A percentile compares a stretch with the other conserved stretches of the same genome.
phyloP scores from a whole-genome alignment of 30 jellyfish, hydroid and myxozoan genomes.

The Aurelia coerulea region DNA sequence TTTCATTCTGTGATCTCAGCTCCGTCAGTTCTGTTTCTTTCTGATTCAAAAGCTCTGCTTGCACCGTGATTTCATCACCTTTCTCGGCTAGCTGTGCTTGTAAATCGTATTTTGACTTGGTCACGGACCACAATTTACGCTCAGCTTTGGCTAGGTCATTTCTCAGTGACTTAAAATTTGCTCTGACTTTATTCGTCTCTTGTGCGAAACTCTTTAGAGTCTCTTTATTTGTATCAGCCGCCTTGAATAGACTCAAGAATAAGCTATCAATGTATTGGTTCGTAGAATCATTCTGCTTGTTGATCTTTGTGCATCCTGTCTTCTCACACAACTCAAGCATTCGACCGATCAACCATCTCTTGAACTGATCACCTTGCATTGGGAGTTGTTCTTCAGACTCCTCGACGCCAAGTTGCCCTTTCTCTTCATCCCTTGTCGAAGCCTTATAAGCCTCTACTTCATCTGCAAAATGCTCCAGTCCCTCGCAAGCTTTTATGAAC shows the following conservation, averaged over 20 bases:
- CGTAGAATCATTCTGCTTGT: neutral
- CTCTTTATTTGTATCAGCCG: conserved; percentile 4
- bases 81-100: conserved; percentile 9
- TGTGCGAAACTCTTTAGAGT: neutral
- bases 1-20: conserved; percentile 8
- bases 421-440: neutral
- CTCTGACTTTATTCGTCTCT: neutral
- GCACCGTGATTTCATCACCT: conserved; percentile 10
- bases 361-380: neutral
- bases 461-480: neutral
- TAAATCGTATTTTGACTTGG: neutral
- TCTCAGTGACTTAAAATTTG: conserved; percentile 8
- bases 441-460: neutral
- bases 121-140: too few relatives aligned
- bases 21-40: neutral
- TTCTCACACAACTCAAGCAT: conserved; percentile 23
- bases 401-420: too few relatives aligned
- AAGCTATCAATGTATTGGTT: neutral
- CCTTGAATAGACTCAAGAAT: neutral
- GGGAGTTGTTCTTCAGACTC: neutral
- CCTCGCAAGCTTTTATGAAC: neutral
- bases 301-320: neutral
- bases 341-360: conserved; percentile 16
- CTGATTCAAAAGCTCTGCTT: neutral
- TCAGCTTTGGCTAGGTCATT: too few relatives aligned